phyloP scores from a whole-genome alignment of 1,140 invertebrate genomes.

The Ectropis grisescens region DNA sequence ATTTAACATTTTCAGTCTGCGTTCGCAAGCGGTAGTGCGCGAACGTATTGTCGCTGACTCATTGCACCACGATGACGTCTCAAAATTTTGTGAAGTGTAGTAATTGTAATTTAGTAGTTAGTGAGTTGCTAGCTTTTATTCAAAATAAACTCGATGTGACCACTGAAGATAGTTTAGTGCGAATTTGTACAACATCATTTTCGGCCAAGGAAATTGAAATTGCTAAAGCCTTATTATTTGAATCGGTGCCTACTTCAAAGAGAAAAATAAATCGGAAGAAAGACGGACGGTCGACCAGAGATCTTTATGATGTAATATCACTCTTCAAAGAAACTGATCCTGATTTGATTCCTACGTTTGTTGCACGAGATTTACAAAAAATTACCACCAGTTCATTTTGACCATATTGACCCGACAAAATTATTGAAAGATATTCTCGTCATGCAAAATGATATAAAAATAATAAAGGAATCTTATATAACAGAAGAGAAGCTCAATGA shows the following conservation, averaged over 20 bases:
- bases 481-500: constrained; percentile 2
- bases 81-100: constrained; percentile 6
- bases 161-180: constrained; percentile 8
- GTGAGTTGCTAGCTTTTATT: constrained; percentile 4
- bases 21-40: too few species aligned
- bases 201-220: constrained; percentile 5
- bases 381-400: constrained; percentile 10
- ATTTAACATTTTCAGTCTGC: too few species aligned
- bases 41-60: too few species aligned
- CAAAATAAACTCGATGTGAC: constrained; percentile 5
- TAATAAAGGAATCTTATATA: constrained; percentile 6
- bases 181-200: constrained; percentile 2
- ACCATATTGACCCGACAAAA: constrained; percentile 12
- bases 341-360: constrained; percentile 9
- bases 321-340: constrained; percentile 1
- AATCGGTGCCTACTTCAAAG: constrained; percentile 2
- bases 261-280: constrained; percentile 6
- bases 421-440: constrained; percentile 8
- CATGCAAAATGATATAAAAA: constrained; percentile 3
- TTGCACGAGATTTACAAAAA: constrained; percentile 11
- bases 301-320: constrained; percentile 13
- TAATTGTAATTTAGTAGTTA: constrained; percentile 9
- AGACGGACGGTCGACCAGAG: constrained; percentile 1
- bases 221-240: constrained; percentile 12
- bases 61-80: too few species aligned